Evolutionary conservation across 2,797 vertebrate genomes (phyloP).

Genomic region (Ceyx erithaca): DNA sequence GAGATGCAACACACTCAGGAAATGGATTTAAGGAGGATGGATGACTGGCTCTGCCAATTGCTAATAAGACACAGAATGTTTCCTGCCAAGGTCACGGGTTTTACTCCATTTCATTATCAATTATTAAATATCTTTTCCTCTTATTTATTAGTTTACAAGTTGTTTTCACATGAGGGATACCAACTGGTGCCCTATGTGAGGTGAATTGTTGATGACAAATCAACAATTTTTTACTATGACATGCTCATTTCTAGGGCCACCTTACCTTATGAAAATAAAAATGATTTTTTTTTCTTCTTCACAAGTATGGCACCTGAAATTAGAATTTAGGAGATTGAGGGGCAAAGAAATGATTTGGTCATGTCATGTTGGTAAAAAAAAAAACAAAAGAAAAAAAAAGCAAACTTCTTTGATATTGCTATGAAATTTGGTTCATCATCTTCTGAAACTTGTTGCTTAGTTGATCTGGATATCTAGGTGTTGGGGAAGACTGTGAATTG

Average conservation of each 20-base stretch:
- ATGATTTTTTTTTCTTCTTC: neutral
- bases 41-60: slow-evolving; percentile 45
- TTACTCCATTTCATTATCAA: slow-evolving; percentile 63
- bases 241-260: neutral
- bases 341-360: neutral
- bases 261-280: neutral
- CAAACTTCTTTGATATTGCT: neutral
- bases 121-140: slow-evolving; percentile 61
- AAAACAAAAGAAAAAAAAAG: neutral
- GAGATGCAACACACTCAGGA: neutral
- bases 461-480: neutral
- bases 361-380: neutral
- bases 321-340: neutral
- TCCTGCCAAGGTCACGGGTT: slow-evolving; percentile 58
- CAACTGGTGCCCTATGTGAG: slow-evolving; percentile 6
- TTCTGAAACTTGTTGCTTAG: neutral
- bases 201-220: slow-evolving; percentile 33
- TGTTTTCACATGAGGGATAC: slow-evolving; percentile 45
- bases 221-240: neutral
- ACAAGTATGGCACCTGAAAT: neutral
- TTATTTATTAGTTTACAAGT: slow-evolving; percentile 63
- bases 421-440: neutral
- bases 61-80: slow-evolving; percentile 38
- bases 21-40: slow-evolving; percentile 39
- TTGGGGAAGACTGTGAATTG: neutral